phyloP scores from a whole-genome alignment of 2,797 vertebrate genomes.

The Semotilus atromaculatus region DNA sequence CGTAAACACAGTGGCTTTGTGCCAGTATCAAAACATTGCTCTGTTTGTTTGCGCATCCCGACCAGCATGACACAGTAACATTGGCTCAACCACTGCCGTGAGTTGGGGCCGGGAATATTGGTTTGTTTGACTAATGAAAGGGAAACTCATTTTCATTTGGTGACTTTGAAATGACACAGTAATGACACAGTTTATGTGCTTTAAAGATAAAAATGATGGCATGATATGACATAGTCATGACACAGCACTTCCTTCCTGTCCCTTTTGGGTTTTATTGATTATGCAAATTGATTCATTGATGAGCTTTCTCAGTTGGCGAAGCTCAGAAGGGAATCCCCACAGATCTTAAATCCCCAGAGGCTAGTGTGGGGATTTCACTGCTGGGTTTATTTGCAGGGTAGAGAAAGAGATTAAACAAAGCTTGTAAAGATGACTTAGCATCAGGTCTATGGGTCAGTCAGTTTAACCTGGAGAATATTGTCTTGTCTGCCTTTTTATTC shows the following conservation, averaged over 20 bases:
- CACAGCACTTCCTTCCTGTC: neutral
- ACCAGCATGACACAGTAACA: slow-evolving; percentile 5
- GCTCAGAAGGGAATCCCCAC: neutral
- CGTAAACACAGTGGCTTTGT: neutral
- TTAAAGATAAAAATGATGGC: neutral
- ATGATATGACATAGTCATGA: neutral
- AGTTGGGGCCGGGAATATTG: neutral
- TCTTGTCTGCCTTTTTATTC: neutral
- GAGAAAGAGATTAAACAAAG: slow-evolving; percentile 8
- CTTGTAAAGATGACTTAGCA: slow-evolving; percentile 7
- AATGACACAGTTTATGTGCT: neutral
- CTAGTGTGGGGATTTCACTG: neutral
- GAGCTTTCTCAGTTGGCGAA: neutral
- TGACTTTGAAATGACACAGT: neutral
- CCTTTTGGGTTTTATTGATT: slow-evolving; percentile 15
- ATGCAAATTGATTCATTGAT: neutral
- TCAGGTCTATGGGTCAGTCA: neutral
- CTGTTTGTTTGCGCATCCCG: neutral
- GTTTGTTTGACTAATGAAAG: neutral
- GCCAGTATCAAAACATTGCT: slow-evolving; percentile 7
- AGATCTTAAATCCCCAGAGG: neutral
- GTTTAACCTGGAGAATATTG: slow-evolving; percentile 17
- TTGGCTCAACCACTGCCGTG: neutral
- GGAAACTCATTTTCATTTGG: neutral
- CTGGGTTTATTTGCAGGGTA: slow-evolving; percentile 11